Evolutionary conservation across 2,888 invertebrate genomes (phyloP).

Genomic region (Lycia hirtaria): DNA sequence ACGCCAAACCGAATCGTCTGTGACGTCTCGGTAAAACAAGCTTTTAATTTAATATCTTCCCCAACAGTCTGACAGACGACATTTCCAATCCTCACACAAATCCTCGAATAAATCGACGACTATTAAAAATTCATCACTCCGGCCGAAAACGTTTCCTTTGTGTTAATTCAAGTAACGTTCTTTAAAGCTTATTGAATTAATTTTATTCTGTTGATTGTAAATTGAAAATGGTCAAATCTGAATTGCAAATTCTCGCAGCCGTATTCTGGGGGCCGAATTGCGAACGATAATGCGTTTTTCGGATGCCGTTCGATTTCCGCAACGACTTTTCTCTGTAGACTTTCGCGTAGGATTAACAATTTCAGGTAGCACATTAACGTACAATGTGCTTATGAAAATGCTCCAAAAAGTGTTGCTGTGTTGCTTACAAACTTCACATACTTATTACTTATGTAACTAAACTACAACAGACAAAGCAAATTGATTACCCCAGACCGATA

Average conservation of each 20-base stretch:
- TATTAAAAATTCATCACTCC: conserved; percentile 62
- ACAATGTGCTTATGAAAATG: background rate
- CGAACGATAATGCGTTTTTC: conserved; percentile 38
- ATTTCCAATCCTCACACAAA: conserved; percentile 12
- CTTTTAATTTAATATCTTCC: conserved; percentile 21
- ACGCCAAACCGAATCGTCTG: background rate
- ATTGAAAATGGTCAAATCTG: conserved; percentile 74
- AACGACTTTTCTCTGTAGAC: conserved; percentile 2
- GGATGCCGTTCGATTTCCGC: conserved; percentile 50
- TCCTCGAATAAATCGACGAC: conserved; percentile 42
- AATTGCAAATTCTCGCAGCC: conserved; percentile 66
- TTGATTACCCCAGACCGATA: too few species aligned
- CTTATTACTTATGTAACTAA: too few species aligned
- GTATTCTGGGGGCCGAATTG: conserved; percentile 39
- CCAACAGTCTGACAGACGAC: conserved; percentile 14
- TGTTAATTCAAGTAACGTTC: conserved; percentile 64
- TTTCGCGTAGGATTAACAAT: background rate
- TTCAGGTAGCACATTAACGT: background rate
- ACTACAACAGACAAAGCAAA: too few species aligned
- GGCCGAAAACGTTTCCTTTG: conserved; percentile 51
- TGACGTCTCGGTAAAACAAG: conserved; percentile 9
- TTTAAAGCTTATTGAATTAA: conserved; percentile 73
- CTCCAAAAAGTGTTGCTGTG: too few species aligned
- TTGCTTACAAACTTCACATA: too few species aligned
- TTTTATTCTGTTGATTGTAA: conserved; percentile 80